A percentile compares a stretch with the other conserved stretches of the same genome.
Conservation (phyloP, 2,888 invertebrate genomes). For the Eilema depressum region DNA sequence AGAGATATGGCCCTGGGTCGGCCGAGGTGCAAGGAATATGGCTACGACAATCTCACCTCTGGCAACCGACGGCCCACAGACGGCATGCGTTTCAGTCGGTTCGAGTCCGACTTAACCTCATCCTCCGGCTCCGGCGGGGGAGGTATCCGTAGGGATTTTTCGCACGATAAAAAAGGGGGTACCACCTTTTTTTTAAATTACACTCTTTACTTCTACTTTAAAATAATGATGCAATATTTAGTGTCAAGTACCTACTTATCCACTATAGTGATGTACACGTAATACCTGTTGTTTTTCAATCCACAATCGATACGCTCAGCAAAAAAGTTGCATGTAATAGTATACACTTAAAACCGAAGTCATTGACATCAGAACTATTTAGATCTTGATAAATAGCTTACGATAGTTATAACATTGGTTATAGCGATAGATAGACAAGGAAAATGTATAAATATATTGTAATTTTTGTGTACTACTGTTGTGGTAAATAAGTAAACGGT, state of each 20-base stretch:
- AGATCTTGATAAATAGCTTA: conserved; percentile 17
- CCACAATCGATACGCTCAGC: conserved; percentile 5
- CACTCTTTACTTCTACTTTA: too few species aligned
- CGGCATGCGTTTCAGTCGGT: too few species aligned
- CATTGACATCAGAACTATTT: conserved; percentile 20
- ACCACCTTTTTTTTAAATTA: too few species aligned
- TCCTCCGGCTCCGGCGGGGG: too few species aligned
- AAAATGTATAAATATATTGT: not conserved
- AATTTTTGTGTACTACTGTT: not conserved
- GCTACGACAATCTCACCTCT: too few species aligned
- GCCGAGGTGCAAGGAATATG: too few species aligned
- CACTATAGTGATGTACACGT: not conserved
- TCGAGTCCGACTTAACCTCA: too few species aligned
- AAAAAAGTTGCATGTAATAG: conserved; percentile 22
- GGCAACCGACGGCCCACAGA: too few species aligned
- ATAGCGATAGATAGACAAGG: not conserved
- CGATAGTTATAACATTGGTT: conserved; percentile 12
- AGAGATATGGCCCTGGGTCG: too few species aligned
- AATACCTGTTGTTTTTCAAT: conserved; percentile 10
- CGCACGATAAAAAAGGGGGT: too few species aligned
- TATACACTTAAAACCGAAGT: conserved; percentile 13
- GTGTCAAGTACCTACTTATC: not conserved
- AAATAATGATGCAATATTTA: too few species aligned
- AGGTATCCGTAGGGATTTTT: too few species aligned
- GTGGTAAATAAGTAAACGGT: not conserved